A percentile compares a stretch with the other conserved stretches of the same genome.
These are phyloP conservation scores for Malurus alboscapulatus DNA, from an alignment of 2,113 vertebrate genomes.

Conservation along the genomic window DNA sequence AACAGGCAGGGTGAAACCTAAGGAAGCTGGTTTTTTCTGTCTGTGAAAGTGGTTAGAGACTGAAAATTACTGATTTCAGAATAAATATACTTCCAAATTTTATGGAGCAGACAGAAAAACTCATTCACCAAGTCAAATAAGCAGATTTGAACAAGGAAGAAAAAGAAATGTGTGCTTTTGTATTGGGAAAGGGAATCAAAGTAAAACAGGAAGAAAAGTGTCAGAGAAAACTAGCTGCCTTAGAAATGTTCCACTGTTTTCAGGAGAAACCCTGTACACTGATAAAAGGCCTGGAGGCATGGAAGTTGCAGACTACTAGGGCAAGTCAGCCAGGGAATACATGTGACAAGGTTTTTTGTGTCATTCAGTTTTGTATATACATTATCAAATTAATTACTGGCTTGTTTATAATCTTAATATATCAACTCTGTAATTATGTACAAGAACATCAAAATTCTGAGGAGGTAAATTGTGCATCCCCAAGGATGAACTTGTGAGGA, in stretches of 20 bases:
- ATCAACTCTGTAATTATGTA: background rate
- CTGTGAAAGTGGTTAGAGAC: background rate
- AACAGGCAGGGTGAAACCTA: background rate
- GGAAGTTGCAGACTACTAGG: background rate
- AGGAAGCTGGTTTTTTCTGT: background rate
- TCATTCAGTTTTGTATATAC: background rate
- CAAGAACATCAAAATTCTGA: background rate
- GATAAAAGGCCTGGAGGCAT: background rate
- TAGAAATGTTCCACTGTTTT: background rate
- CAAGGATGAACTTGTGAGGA: background rate
- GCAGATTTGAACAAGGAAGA: background rate
- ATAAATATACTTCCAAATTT: background rate
- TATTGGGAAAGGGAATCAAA: background rate
- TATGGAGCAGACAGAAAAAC: background rate
- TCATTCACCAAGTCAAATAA: background rate
- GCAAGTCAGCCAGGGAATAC: background rate
- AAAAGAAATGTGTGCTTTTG: background rate
- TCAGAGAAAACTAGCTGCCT: background rate
- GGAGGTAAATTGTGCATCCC: background rate
- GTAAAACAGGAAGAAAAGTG: background rate
- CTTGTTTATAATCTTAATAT: background rate
- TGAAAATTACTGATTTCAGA: background rate
- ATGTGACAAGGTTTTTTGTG: background rate
- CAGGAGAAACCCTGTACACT: background rate
- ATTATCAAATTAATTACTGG: background rate